Percentiles rank a stretch among this genome's conserved stretches.
Conservation (phyloP, 2,888 invertebrate genomes). For the Cataglyphis albicans region DNA sequence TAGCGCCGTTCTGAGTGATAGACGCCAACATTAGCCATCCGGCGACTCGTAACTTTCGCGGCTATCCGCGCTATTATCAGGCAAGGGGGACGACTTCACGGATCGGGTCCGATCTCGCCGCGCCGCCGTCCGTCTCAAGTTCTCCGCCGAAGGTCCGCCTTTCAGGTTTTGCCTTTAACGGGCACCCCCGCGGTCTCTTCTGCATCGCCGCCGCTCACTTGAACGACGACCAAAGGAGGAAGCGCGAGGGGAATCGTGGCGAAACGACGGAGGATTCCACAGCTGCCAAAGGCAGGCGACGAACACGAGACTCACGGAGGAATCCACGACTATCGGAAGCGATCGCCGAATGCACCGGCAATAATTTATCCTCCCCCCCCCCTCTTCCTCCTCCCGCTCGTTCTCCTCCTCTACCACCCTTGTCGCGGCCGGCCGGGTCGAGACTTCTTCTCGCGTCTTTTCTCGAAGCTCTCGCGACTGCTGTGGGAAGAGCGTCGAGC, state of each 20-base stretch:
- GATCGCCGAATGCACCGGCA: conserved; percentile 82
- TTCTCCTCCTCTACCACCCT: conserved; percentile 49
- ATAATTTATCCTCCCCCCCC: conserved; percentile 80
- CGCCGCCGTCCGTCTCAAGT: conserved; percentile 28
- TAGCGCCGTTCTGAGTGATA: conserved; percentile 55
- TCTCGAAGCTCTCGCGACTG: conserved; percentile 47
- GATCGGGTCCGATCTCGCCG: conserved; percentile 46
- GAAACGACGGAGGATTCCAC: conserved; percentile 76
- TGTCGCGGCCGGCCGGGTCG: conserved; percentile 28
- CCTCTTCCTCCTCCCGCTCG: conserved; percentile 49
- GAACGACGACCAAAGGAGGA: neutral
- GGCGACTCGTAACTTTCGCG: conserved; percentile 49
- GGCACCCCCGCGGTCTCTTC: conserved; percentile 61
- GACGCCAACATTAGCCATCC: conserved; percentile 53
- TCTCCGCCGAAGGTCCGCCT: conserved; percentile 43
- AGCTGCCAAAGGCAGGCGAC: conserved; percentile 78
- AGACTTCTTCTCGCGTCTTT: conserved; percentile 38
- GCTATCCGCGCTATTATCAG: conserved; percentile 50
- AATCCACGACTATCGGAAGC: conserved; percentile 83
- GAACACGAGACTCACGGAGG: conserved; percentile 70
- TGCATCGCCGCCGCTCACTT: conserved; percentile 32
- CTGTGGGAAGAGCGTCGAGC: conserved; percentile 47
- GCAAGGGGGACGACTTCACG: conserved; percentile 26
- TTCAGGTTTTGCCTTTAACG: conserved; percentile 68
- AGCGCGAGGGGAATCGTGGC: conserved; percentile 62